Conservation (phyloP, 2,797 vertebrate species). For the Anguilla megastoma region DNA sequence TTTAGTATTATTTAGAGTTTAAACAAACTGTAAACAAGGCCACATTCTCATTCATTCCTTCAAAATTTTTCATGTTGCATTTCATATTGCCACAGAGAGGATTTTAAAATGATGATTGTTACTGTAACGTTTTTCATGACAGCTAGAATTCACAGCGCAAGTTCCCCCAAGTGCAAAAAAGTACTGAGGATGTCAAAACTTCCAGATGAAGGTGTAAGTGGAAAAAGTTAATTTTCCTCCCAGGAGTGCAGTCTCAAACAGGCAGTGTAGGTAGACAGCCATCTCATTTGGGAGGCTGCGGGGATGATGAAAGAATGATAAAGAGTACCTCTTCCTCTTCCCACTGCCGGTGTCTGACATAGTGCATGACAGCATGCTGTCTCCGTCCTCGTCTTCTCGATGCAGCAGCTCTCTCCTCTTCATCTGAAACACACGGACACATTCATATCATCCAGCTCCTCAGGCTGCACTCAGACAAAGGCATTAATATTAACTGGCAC, state of each 20-base stretch:
- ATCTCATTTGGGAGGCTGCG: constrained; percentile 14
- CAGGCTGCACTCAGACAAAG: constrained; percentile 39
- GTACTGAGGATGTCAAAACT: not conserved
- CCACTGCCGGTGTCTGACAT: constrained; percentile 90
- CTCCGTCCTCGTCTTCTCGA: constrained; percentile 92
- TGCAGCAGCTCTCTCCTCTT: constrained; percentile 93
- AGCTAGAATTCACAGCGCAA: not conserved
- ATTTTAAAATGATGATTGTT: not conserved
- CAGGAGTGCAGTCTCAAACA: not conserved
- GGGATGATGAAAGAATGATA: not conserved
- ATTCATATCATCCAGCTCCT: constrained; percentile 54
- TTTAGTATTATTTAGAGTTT: not conserved
- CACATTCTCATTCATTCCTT: not conserved
- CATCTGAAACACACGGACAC: constrained; percentile 69
- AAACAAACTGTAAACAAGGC: not conserved
- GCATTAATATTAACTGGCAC: constrained; percentile 36
- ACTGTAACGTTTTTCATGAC: not conserved
- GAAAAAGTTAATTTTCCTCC: not conserved
- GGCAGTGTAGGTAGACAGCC: not conserved
- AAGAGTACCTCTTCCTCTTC: constrained; percentile 89
- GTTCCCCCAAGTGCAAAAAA: not conserved
- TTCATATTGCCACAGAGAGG: not conserved
- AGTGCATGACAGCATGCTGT: constrained; percentile 96
- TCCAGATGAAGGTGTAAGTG: not conserved
- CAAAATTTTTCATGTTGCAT: not conserved